Evolutionary conservation across 2,113 vertebrate species (phyloP).

Genomic region (Stigmatopora argus): DNA sequence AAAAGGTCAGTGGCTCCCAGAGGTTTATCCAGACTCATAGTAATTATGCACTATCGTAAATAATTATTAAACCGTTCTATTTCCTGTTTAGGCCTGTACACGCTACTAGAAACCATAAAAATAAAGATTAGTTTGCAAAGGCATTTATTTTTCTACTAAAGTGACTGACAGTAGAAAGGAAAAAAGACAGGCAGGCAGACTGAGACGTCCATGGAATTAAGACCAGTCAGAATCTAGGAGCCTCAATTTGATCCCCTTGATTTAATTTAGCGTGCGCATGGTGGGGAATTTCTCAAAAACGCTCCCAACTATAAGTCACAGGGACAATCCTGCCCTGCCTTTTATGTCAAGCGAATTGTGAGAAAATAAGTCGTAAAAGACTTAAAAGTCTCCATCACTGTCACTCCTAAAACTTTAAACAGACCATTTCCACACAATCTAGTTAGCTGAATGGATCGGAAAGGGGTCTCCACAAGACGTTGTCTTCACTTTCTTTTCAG

Average conservation of each 20-base stretch:
- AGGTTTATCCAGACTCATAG: too few relatives aligned
- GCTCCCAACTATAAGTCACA: conserved; percentile 30
- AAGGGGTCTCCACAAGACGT: conserved; percentile 15
- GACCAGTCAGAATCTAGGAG: conserved; percentile 31
- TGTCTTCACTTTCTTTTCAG: not conserved
- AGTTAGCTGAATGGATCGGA: conserved; percentile 5
- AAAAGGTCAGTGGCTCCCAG: too few relatives aligned
- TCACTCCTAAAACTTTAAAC: conserved; percentile 20
- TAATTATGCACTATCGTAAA: too few relatives aligned
- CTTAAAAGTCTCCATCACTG: conserved; percentile 25
- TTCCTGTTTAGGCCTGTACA: too few relatives aligned
- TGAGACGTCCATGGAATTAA: conserved; percentile 1
- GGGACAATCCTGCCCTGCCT: not conserved
- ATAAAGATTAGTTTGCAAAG: not conserved
- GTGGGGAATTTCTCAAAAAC: conserved; percentile 22
- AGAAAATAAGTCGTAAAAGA: conserved; percentile 23
- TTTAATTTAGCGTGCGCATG: conserved; percentile 40
- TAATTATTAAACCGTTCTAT: too few relatives aligned
- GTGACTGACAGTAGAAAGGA: conserved; percentile 16
- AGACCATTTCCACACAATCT: conserved; percentile 5
- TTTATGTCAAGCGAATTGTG: conserved; percentile 33
- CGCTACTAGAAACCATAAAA: too few relatives aligned
- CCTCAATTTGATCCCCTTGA: conserved; percentile 43
- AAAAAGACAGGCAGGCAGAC: not conserved
- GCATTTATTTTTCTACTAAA: conserved; percentile 16